These are phyloP conservation scores for Gari tellinella DNA, from an alignment of 2,888 invertebrate genomes.

Conservation along the genomic window DNA sequence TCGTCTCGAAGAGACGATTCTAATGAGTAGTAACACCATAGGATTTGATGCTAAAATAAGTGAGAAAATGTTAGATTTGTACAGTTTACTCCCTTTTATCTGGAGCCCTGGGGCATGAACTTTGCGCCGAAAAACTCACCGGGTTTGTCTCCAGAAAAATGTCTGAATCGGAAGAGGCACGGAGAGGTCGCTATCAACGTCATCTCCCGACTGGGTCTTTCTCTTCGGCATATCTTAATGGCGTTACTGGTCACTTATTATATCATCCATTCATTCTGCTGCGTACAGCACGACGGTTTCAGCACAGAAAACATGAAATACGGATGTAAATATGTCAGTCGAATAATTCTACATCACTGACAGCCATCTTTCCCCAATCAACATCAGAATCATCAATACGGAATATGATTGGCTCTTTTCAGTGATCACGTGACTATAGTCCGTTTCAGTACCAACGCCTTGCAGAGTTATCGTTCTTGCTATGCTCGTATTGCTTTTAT, in stretches of 20 bases:
- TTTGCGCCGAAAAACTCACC: conserved; percentile 86
- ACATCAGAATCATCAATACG: conserved; percentile 19
- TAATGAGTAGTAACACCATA: too few relatives aligned
- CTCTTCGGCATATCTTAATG: conserved; percentile 78
- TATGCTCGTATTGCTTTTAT: too few relatives aligned
- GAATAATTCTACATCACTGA: not conserved
- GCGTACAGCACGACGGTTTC: not conserved
- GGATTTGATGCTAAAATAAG: too few relatives aligned
- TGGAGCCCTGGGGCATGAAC: too few relatives aligned
- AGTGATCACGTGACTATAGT: conserved; percentile 20
- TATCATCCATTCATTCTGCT: too few relatives aligned
- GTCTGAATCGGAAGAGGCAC: conserved; percentile 98
- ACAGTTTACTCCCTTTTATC: too few relatives aligned
- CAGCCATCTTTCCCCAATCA: conserved; percentile 11
- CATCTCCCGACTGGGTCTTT: conserved; percentile 76
- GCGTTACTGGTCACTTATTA: not conserved
- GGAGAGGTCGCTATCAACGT: conserved; percentile 78
- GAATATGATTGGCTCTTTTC: conserved; percentile 5
- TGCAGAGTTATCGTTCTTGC: too few relatives aligned
- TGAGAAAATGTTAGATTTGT: too few relatives aligned
- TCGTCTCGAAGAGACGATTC: too few relatives aligned
- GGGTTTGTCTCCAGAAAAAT: conserved; percentile 98
- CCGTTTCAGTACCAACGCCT: conserved; percentile 3
- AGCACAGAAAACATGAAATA: too few relatives aligned
- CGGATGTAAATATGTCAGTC: not conserved